phyloP scores from a whole-genome alignment of 2,888 invertebrate genomes.

The Ophion obscuratus region DNA sequence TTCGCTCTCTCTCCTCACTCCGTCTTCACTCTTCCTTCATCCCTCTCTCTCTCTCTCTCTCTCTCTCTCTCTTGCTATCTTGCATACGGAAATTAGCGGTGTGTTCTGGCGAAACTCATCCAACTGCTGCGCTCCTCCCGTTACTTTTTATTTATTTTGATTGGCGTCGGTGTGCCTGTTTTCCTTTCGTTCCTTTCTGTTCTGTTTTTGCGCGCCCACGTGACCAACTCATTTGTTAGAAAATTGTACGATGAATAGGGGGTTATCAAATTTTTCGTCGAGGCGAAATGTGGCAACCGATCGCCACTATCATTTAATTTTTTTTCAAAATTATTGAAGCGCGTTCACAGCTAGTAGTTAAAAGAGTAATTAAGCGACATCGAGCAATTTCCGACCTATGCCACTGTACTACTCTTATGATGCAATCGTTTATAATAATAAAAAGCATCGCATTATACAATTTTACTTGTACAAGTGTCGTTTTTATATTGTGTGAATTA shows the following conservation, averaged over 20 bases:
- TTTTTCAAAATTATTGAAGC: too few relatives aligned
- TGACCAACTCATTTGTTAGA: neutral
- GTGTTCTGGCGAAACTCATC: neutral
- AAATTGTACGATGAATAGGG: neutral
- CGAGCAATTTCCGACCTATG: too few relatives aligned
- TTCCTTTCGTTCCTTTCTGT: neutral
- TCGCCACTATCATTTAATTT: too few relatives aligned
- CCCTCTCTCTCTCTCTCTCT: neutral
- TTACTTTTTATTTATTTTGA: neutral
- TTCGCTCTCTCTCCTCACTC: neutral
- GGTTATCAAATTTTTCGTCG: neutral
- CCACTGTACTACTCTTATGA: too few relatives aligned
- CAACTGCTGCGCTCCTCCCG: neutral
- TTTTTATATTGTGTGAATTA: too few relatives aligned
- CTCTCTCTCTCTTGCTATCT: neutral
- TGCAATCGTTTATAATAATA: too few relatives aligned
- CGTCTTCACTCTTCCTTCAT: neutral
- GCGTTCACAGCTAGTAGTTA: too few relatives aligned
- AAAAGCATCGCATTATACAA: too few relatives aligned
- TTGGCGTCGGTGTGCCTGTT: neutral
- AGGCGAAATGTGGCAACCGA: neutral
- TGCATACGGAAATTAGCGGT: neutral
- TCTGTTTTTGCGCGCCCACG: neutral
- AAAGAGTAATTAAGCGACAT: too few relatives aligned
- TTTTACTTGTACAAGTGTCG: too few relatives aligned